Base-by-base conservation (phyloP, 1,140 invertebrate genomes). In the Meloidogyne floridensis region DNA sequence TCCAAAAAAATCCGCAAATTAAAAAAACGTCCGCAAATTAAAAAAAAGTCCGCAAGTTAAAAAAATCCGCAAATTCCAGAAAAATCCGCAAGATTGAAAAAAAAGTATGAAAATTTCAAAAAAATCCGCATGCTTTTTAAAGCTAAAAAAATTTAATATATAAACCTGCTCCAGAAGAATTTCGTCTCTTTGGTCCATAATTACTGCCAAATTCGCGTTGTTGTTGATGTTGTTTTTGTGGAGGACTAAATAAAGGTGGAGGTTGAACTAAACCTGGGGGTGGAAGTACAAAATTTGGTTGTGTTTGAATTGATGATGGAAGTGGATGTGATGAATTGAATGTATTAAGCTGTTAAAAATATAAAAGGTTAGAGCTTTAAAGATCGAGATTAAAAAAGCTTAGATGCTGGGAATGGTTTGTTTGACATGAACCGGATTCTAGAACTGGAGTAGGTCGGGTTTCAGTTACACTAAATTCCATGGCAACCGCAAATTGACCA, bases 241-340 rank as follows among this genome's bases (percentile, higher is more conserved):
- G 80, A 15, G 72, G 71, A 43, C 13, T 47, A 42, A 53, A 47
- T 73, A 73, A 65, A 7, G 15, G 59, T 15, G 80, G 80, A 4
- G 80, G 75, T 11, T 73, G 80, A 47, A 80, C 18, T 53, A 80
- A 42, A 47, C 65, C 56, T 13, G 80, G 81, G 3, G 69, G 80
- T 11, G 80, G 76, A 53, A 80, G 42, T 8, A 72, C 47, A 79
- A 79, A 79, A 53, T 72, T 79, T 8, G 80, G 59, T 13, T 43
- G 76, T 9, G 77, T 53, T 47, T 81, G 11, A n/a, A 71, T 56
- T 82, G 59, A 32, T 32, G 32, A 32, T 32, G 32, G 32, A 32
- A 32, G 32, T 42, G 43, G 70, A 20, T 47, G 71, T 59, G 59
- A 80, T 43, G 43, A 54, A 42, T 43, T 65, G 53, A 77, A 79